Base-by-base conservation (phyloP, 1,140 invertebrate species). In the Sipha flava region DNA sequence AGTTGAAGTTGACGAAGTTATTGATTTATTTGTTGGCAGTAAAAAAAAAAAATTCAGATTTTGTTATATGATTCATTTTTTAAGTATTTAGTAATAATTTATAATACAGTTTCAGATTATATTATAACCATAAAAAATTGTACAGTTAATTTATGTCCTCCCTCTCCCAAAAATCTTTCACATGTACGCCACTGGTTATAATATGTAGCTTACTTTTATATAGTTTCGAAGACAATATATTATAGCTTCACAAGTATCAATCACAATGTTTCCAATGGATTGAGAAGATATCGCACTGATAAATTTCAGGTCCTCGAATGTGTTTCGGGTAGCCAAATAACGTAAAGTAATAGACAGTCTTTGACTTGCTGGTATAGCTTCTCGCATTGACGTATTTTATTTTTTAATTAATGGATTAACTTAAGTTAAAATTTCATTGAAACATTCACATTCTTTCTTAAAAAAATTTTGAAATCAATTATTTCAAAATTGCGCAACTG, bases 241-340 rank as follows among this genome's bases (percentile, higher is more conserved):
- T 80, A 80, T 23, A 80, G 79, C 77, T 80, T 40, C 59, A 26
- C 80, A 81, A 47, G 77, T 81, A 52, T 81, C 59, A 31, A 81
- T 68, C 23, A 80, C 52, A 57, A 80, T 81, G 18, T 43, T 57
- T 54, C 49, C 79, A 37, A 81, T 57, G 4, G 79, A 66, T 66
- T 79, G 75, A 64, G 80, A 75, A 54, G 75, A 75, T 43, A 81
- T 47, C 57, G 75, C 80, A 79, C 59, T 68, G 43, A 47, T 80
- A 62, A 80, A 81, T 80, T 81, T 79, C 40, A 79, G 18, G 34
- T 79, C 52, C 34, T 79, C 73, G 23, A 80, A 72, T 47, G 16
- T 66, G 18, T 54, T 68, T 34, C 54, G 54, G 21, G 54, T 37
- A 16, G 75, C 49, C 16, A 72, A 37, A 66, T 80, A 57, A 37